Base-by-base conservation (phyloP, 1,140 invertebrate genomes). In the Heliconius melpomene region DNA sequence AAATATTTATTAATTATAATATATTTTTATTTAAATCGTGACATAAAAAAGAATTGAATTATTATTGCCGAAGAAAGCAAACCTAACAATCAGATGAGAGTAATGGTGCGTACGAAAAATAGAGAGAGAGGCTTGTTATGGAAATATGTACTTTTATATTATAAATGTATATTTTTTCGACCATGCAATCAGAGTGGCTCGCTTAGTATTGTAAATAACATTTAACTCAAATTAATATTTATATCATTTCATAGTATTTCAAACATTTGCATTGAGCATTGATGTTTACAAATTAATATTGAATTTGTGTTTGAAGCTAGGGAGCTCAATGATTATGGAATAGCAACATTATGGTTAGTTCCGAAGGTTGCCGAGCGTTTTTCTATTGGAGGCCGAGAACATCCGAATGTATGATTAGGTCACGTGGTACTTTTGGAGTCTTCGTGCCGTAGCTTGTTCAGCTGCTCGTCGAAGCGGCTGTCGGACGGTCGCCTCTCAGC, bases 381-480 rank as follows among this genome's bases (percentile, higher is more conserved):
- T 93, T 89, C 88, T 93, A 89, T 93, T 90, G 90, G 89, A 89
- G 78, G 77, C 86, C 89, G 92, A 93, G 88, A 91, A 92, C 83
- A 88, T 77, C 90, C 92, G 94, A 94, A 91, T 87, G 89, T 87
- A 87, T 94, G 92, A 93, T 94, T 94, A 94, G 93, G 93, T 94
- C 94, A 94, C 94, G 93, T 95, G 94, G 93, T 94, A 94, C 93
- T 91, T 93, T 94, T 94, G 90, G 92, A 94, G 93, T 93, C 93
- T 94, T 94, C 94, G 93, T 94, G 94, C 93, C 94, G 94, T 94
- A 93, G 92, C 92, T 93, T 93, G 92, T 95, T 95, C 94, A 94
- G 93, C 94, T 95, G 93, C 93, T 95, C 92, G 94, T 94, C 94
- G 94, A 95, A 95, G 94, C 94, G 94, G 94, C 94, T 95, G 94